Evolutionary conservation across 1,140 invertebrate genomes (phyloP), one percentile per base, ranked within the genome.

Genomic region (Ceratina australensis): DNA sequence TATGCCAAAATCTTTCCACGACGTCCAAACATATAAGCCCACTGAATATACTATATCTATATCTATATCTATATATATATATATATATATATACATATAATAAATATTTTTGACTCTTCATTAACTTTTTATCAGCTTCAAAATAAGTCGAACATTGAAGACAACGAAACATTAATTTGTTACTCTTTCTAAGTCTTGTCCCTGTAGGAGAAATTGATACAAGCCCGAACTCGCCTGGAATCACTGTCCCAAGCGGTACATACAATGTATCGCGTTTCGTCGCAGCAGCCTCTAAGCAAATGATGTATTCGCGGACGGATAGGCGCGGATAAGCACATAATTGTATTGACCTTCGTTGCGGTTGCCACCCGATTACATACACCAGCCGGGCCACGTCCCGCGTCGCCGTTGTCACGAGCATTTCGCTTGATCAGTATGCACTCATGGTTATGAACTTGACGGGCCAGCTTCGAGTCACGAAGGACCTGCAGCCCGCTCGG

Each of bases 361-460:
- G 86, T 87, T 87, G 66, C 79, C 78, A 72, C 80, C 78, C 80
- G 87, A 88, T 88, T 88, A 87, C 87, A 3, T 33, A 33, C 33
- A 7, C 33, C 33, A 7, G 33, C 33, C 33, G 33, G 33, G 33
- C 33, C 33, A 42, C 33, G n/a, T 54, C 1, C 12, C 52, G 52
- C 52, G 33, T 52, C 13, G 52, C 4, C 52, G 57, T 81, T 68
- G 65, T 83, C 68, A 63, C 60, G 59, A 49, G 76, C 79, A 81
- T 85, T 79, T 71, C 72, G 72, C 63, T 82, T 72, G 57, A 82
- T 86, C 67, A 76, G 57, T 77, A 49, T 73, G 69, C 56, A 82
- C 65, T 74, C 69, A 20, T 26, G 75, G 66, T 49, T 61, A 82
- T 67, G 57, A 69, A 59, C 63, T 83, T 81, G n/a, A n/a, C 67